Conservation (phyloP, 2,888 invertebrate genomes). For the Formica aserva region DNA sequence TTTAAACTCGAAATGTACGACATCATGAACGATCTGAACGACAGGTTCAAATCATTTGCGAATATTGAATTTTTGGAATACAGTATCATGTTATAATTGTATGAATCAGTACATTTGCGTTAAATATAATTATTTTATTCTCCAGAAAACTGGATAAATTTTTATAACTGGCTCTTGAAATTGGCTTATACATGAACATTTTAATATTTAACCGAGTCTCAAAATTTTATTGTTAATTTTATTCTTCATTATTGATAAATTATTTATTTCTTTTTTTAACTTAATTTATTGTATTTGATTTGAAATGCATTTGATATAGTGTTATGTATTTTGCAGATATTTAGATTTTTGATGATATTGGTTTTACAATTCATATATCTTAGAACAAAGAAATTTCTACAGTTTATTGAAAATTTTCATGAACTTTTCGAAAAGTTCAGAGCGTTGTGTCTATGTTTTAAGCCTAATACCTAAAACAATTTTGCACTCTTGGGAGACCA, state of each 20-base stretch:
- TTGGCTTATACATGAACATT: too few relatives aligned
- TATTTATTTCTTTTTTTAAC: not conserved
- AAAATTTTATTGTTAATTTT: too few relatives aligned
- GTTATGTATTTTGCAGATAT: not conserved
- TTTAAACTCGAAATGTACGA: conserved; percentile 14
- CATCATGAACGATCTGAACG: not conserved
- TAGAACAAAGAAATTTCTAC: not conserved
- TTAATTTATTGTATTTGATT: not conserved
- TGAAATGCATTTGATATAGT: not conserved
- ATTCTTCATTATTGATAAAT: not conserved
- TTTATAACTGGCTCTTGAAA: not conserved
- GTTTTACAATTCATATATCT: not conserved
- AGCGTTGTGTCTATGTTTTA: not conserved
- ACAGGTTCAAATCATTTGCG: not conserved
- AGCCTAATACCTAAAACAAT: not conserved
- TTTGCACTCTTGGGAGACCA: not conserved
- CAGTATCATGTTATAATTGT: not conserved
- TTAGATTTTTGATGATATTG: not conserved
- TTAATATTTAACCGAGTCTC: too few relatives aligned
- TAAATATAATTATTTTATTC: not conserved
- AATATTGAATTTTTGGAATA: conserved; percentile 48
- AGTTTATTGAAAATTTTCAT: not conserved
- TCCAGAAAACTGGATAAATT: not conserved
- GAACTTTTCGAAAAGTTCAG: not conserved
- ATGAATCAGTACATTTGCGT: not conserved